Percentiles rank a stretch among this genome's conserved stretches.
phyloP scores from a whole-genome alignment of 2,888 invertebrate species.

The Hermaeophaga mercurialis region DNA sequence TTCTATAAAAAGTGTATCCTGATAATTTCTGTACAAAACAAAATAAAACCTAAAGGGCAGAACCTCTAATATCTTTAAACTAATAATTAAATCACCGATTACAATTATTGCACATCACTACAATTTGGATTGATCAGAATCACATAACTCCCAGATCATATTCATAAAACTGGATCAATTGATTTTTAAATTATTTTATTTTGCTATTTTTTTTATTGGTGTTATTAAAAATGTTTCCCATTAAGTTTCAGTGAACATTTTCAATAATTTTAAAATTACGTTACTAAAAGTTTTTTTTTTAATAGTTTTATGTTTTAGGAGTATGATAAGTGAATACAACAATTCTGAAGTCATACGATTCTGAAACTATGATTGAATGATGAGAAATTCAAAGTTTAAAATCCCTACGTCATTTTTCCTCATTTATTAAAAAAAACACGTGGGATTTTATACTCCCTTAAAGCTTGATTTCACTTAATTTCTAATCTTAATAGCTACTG shows the following conservation, averaged over 20 bases:
- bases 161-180: not conserved
- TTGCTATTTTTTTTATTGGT: not conserved
- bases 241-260: too few species aligned
- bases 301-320: too few species aligned
- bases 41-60: constrained; percentile 38
- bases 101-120: constrained; percentile 47
- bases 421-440: constrained; percentile 22
- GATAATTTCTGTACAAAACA: constrained; percentile 32
- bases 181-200: not conserved
- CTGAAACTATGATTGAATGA: constrained; percentile 35
- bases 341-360: not conserved
- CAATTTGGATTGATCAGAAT: constrained; percentile 39
- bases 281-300: too few species aligned
- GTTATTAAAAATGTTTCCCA: too few species aligned
- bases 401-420: constrained; percentile 28
- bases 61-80: constrained; percentile 41
- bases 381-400: constrained; percentile 36
- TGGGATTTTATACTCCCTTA: constrained; percentile 32
- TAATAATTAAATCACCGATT: constrained; percentile 35
- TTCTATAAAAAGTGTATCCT: constrained; percentile 24
- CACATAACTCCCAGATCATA: constrained; percentile 23
- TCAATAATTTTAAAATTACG: too few species aligned
- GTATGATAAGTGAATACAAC: too few species aligned
- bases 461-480: constrained; percentile 38
- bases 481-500: constrained; percentile 38